Conservation (phyloP, 2,797 vertebrate genomes). For the Australoheros facetus region DNA sequence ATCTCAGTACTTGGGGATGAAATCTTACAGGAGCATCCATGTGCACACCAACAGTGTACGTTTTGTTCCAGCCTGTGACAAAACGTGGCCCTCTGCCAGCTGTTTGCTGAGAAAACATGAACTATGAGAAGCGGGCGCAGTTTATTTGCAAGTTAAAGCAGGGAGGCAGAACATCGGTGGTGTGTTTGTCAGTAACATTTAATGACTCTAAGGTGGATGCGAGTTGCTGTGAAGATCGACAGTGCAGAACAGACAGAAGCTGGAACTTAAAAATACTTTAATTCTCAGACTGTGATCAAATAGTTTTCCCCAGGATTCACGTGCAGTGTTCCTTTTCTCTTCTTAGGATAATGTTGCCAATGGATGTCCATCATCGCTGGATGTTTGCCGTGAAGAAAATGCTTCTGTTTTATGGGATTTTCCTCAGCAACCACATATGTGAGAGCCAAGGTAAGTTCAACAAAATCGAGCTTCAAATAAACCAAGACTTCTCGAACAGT, state of each 20-base stretch:
- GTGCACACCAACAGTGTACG: not conserved
- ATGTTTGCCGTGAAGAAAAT: not conserved
- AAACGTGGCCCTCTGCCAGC: not conserved
- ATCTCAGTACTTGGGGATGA: not conserved
- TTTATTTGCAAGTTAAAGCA: conserved; percentile 60
- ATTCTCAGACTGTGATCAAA: not conserved
- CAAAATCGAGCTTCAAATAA: not conserved
- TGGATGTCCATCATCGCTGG: not conserved
- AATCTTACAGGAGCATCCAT: not conserved
- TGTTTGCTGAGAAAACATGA: not conserved
- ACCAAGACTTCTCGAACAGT: no score
- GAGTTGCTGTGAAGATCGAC: not conserved
- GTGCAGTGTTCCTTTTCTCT: not conserved
- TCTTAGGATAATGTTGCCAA: conserved; percentile 13
- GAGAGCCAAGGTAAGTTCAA: not conserved
- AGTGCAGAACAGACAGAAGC: not conserved
- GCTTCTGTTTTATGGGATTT: conserved; percentile 24
- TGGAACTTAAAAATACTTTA: not conserved
- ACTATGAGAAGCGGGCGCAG: accelerated
- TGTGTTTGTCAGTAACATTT: not conserved
- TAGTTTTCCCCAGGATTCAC: not conserved
- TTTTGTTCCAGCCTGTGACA: not conserved
- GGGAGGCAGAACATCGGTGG: not conserved
- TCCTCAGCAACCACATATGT: not conserved
- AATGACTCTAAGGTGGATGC: not conserved